Conservation (phyloP, 2,888 invertebrate species). For the Galerucella nymphaeae region DNA sequence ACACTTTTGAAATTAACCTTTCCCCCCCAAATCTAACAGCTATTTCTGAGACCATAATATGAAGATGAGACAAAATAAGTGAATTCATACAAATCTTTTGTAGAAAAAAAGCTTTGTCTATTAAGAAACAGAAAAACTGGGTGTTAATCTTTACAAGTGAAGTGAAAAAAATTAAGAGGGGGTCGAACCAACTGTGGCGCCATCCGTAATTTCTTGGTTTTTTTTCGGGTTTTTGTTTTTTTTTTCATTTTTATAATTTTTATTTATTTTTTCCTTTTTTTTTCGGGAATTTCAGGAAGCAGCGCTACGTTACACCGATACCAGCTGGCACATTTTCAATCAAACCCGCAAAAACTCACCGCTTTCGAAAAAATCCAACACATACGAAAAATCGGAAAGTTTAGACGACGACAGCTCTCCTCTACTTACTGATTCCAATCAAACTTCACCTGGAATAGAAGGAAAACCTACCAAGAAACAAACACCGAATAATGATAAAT, state of each 20-base stretch:
- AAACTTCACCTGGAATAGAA: slow-evolving; percentile 31
- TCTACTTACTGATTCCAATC: slow-evolving; percentile 25
- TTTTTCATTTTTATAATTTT: slow-evolving; percentile 1
- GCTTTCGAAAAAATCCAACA: slow-evolving; percentile 24
- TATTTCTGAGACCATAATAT: too few relatives aligned
- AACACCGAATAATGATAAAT: slow-evolving; percentile 13
- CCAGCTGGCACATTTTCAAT: slow-evolving; percentile 79
- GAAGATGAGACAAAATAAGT: too few relatives aligned
- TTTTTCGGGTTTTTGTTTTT: too few relatives aligned
- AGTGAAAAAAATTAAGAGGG: too few relatives aligned
- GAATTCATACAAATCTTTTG: too few relatives aligned
- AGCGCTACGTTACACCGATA: slow-evolving; percentile 77
- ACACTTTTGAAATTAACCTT: too few relatives aligned
- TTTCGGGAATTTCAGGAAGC: slow-evolving; percentile 67
- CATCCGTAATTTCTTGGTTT: too few relatives aligned
- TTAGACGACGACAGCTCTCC: slow-evolving; percentile 25
- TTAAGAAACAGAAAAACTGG: too few relatives aligned
- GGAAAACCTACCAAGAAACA: slow-evolving; percentile 25
- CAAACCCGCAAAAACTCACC: slow-evolving; percentile 65
- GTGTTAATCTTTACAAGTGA: too few relatives aligned
- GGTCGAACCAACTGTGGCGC: too few relatives aligned
- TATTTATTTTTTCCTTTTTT: slow-evolving; percentile 5
- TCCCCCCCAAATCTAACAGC: too few relatives aligned
- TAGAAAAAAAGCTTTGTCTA: too few relatives aligned
- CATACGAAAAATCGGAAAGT: slow-evolving; percentile 23